Evolutionary conservation across 2,113 vertebrate species (phyloP).

Genomic region (Sakesphorus luctuosus): DNA sequence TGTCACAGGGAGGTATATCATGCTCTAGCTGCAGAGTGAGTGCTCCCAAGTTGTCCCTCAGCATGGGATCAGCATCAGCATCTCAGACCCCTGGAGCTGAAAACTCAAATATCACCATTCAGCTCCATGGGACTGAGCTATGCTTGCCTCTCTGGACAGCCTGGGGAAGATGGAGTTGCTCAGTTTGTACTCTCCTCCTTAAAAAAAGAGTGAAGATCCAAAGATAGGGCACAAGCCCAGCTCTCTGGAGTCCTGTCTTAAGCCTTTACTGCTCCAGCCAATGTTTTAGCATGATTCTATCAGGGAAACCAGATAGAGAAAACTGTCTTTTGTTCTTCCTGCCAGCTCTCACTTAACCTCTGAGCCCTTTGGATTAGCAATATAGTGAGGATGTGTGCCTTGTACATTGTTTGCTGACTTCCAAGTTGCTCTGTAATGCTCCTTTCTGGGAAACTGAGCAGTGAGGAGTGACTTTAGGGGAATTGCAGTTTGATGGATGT

Average conservation of each 20-base stretch:
- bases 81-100: background rate
- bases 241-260: background rate
- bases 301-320: background rate
- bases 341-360: conserved; percentile 18
- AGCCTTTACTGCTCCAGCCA: background rate
- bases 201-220: background rate
- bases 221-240: background rate
- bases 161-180: background rate
- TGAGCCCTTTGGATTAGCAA: background rate
- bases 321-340: background rate
- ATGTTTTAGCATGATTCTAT: background rate
- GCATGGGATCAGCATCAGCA: fast-evolving
- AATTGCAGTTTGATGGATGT: background rate
- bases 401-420: background rate
- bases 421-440: background rate
- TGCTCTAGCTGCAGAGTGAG: background rate
- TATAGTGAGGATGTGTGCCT: background rate
- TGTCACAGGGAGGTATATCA: fast-evolving
- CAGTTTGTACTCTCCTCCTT: background rate
- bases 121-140: fast-evolving
- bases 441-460: conserved; percentile 20
- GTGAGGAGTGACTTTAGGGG: background rate
- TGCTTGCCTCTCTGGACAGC: background rate
- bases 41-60: background rate
- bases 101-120: fast-evolving